Conservation (phyloP, 2,888 invertebrate genomes). For the Eupithecia insigniata region DNA sequence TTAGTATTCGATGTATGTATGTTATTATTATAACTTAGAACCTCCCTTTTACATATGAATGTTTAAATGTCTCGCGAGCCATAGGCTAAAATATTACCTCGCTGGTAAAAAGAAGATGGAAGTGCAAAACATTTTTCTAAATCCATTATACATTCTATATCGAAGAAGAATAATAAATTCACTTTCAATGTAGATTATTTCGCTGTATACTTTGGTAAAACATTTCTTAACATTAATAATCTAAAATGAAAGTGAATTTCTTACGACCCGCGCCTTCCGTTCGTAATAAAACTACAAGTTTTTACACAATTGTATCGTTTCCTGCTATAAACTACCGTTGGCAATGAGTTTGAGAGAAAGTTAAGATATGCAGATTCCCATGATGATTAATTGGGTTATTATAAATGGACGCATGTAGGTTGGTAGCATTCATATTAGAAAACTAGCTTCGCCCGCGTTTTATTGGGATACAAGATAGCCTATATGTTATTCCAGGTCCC, state of each 20-base stretch:
- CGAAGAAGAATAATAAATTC: too few relatives aligned
- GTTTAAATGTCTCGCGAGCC: not conserved
- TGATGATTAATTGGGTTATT: slow-evolving; percentile 36
- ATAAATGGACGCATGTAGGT: slow-evolving; percentile 40
- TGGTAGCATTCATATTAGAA: slow-evolving; percentile 29
- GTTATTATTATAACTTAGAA: too few relatives aligned
- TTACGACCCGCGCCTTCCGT: not conserved
- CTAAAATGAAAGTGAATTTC: slow-evolving; percentile 1
- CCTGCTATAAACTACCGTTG: slow-evolving; percentile 31
- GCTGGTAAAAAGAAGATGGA: not conserved
- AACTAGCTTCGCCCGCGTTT: too few relatives aligned
- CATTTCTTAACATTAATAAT: not conserved
- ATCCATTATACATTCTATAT: not conserved
- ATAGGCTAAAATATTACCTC: not conserved
- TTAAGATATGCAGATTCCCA: slow-evolving; percentile 41
- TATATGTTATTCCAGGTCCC: too few relatives aligned
- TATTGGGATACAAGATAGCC: too few relatives aligned
- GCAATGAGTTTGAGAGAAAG: slow-evolving; percentile 37
- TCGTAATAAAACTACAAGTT: slow-evolving; percentile 1
- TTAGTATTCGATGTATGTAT: not conserved
- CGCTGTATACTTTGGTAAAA: too few relatives aligned
- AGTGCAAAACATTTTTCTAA: not conserved
- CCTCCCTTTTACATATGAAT: not conserved
- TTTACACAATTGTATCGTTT: slow-evolving; percentile 21
- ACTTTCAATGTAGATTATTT: too few relatives aligned